A percentile compares a stretch with the other conserved stretches of the same genome.
These are phyloP conservation scores for Varanus komodoensis DNA, from an alignment of 2,113 vertebrate species.

Conservation along the genomic window DNA sequence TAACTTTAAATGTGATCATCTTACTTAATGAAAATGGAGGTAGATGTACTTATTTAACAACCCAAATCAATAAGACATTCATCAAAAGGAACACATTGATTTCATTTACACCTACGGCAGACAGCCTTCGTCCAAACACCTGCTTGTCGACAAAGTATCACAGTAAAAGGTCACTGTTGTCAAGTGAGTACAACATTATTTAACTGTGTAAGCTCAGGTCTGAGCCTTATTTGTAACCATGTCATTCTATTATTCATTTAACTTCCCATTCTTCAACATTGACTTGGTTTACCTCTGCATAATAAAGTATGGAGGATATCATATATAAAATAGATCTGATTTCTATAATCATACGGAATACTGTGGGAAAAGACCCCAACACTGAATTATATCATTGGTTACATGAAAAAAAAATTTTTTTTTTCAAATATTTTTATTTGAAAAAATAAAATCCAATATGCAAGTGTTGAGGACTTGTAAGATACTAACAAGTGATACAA, in stretches of 20 bases:
- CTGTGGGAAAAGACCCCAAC: background rate
- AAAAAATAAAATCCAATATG: background rate
- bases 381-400: background rate
- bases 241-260: background rate
- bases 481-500: background rate
- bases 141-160: background rate
- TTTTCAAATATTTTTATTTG: background rate
- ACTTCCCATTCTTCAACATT: background rate
- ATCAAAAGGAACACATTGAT: slow-evolving; percentile 44
- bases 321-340: background rate
- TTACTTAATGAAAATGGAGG: slow-evolving; percentile 40
- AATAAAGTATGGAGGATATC: background rate
- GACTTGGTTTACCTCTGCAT: background rate
- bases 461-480: background rate
- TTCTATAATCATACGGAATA: background rate
- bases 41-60: slow-evolving; percentile 45
- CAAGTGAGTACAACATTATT: slow-evolving; percentile 23
- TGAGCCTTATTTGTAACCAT: slow-evolving; percentile 45
- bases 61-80: slow-evolving; percentile 47
- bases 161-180: slow-evolving; percentile 2
- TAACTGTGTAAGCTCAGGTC: background rate
- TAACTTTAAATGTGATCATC: slow-evolving; percentile 15
- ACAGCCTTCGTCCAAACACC: background rate
- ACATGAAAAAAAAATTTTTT: too few species aligned
- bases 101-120: slow-evolving; percentile 51